Base-by-base conservation (phyloP, 1,140 invertebrate genomes). In the Paraescarpia echinospica region DNA sequence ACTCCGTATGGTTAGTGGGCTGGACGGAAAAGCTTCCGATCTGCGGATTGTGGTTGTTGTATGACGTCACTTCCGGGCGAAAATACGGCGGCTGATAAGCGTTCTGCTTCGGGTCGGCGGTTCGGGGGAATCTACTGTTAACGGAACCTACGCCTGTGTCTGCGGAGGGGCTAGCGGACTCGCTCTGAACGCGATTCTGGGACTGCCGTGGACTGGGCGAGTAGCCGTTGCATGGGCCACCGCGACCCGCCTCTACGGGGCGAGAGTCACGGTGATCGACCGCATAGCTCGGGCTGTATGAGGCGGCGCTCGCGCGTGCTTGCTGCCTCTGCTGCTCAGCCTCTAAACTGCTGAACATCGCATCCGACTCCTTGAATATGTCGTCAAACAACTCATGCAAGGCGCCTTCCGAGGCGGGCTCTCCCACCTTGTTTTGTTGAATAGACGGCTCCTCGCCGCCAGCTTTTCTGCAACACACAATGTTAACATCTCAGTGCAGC, bases 361-460 rank as follows among this genome's bases (percentile, higher is more conserved):
- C 59, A 77, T 77, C 59, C 59, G 59, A 77, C 59, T 77, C 59
- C 59, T 77, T 77, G 59, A 77, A 77, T 22, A 77, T 77, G 59
- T 77, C 59, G 59, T 77, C 59, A 77, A 77, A 77, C 59, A 77
- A 77, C 59, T 77, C 59, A 77, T 77, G 59, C 59, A 77, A 77
- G 59, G 59, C 27, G 59, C 59, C 59, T 77, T 77, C 8, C 22
- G 59, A 27, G 22, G 14, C 59, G 8, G 59, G 27, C 27, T 18
- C 27, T 27, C 59, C 59, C 59, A 77, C 59, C 59, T 77, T 18
- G 59, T 77, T 18, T 18, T 77, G 59, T 77, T 77, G 59, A 2
- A 0, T 18, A 8, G 48, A 22, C 59, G 59, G 59, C 22, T 77
- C 59, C 18, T 77, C 59, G 22, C 12, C 22, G 59, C 59, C 59